phyloP scores from a whole-genome alignment of 2,888 invertebrate species.

The Nymphalis urticae region DNA sequence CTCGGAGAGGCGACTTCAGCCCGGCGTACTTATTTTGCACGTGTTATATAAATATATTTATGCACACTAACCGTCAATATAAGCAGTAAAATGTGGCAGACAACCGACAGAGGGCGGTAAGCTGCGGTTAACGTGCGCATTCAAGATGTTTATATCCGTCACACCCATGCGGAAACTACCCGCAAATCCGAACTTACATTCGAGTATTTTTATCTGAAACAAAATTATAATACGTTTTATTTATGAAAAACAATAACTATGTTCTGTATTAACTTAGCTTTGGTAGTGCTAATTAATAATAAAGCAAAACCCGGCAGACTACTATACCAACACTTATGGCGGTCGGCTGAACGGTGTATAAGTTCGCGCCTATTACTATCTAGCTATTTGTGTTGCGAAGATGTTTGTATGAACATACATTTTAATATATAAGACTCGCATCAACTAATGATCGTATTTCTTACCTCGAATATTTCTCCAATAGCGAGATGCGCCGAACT shows the following conservation, averaged over 20 bases:
- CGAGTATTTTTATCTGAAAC: conserved; percentile 79
- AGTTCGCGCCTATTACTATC: not conserved
- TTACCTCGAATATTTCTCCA: conserved; percentile 90
- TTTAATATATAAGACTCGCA: too few relatives aligned
- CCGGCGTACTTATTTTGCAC: not conserved
- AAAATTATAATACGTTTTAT: not conserved
- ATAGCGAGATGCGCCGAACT: conserved; percentile 86
- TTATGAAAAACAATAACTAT: conserved; percentile 5
- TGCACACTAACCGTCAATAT: conserved; percentile 79
- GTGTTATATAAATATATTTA: not conserved
- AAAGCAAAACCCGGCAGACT: too few relatives aligned
- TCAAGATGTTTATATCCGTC: conserved; percentile 84
- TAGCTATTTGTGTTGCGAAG: too few relatives aligned
- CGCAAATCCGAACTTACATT: conserved; percentile 83
- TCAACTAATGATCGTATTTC: not conserved
- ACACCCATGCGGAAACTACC: conserved; percentile 91
- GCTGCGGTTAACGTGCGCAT: conserved; percentile 84
- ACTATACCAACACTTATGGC: too few relatives aligned
- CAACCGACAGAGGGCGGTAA: conserved; percentile 84
- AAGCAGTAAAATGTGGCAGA: conserved; percentile 87
- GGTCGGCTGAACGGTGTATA: too few relatives aligned
- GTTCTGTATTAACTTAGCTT: too few relatives aligned
- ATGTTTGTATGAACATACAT: too few relatives aligned
- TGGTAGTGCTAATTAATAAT: not conserved
- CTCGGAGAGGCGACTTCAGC: not conserved